Base-by-base conservation (phyloP, 1,140 invertebrate genomes). In the Heterodera carotae region DNA sequence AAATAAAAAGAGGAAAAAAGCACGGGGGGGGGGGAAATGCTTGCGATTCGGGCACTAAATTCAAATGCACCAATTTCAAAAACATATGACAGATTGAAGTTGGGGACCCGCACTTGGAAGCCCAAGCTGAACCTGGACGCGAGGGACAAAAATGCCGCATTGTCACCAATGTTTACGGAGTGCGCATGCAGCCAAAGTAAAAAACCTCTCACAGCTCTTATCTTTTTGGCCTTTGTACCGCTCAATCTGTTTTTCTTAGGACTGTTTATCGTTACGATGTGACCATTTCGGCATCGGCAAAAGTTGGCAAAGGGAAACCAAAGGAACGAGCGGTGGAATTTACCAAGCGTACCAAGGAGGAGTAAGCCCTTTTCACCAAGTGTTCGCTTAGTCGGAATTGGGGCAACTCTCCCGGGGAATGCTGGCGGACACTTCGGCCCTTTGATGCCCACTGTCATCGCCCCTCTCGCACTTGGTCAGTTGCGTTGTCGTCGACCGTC, bases 221-320 rank as follows among this genome's bases (percentile, higher is more conserved):
- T n/a, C n/a, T n/a, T n/a, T n/a, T n/a, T n/a, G n/a, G n/a, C n/a
- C n/a, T n/a, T n/a, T n/a, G n/a, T n/a, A n/a, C n/a, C n/a, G 33
- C 5, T 34, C 12, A 27, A 15, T 48, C 22, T 27, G 0, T 31
- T 66, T 59, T 74, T 74, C 36, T n/a, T 36, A 74, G 71, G 25
- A 74, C 71, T 2, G 75, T 76, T n/a, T 76, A 76, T n/a, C 75
- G 75, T 59, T 76, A 76, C 29, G 75, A 76, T 62, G 62, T 76
- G 8, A 76, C 75, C 4, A 76, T 76, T 59, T 76, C 75, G 2
- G 75, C 34, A 15, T 56, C 48, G 48, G 48, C 48, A 12, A 56
- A 56, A 56, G 48, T 56, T 22, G 48, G 29, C 0, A 71, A 64
- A 33, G 69, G 69, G 12, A 66, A 66, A 27, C 62, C 62, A 15